A percentile compares a stretch with the other conserved stretches of the same genome.
phyloP scores from a whole-genome alignment of 2,888 invertebrate genomes.

The Isotomurus palustris region DNA sequence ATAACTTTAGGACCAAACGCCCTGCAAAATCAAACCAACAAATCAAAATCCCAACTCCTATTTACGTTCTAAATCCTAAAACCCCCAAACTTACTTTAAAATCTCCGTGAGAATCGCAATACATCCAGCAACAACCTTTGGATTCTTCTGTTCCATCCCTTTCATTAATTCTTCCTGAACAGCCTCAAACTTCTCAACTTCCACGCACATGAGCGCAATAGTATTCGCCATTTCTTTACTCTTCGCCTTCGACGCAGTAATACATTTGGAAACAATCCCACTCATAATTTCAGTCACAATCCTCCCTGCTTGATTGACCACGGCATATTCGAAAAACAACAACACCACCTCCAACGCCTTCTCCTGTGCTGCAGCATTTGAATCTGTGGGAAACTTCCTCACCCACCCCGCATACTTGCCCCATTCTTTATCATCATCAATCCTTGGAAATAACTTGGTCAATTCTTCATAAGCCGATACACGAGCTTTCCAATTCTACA shows the following conservation, averaged over 20 bases:
- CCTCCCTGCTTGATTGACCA: conserved; percentile 63
- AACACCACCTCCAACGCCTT: conserved; percentile 89
- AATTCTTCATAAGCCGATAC: conserved; percentile 92
- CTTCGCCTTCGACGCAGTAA: conserved; percentile 83
- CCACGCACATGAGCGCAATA: conserved; percentile 86
- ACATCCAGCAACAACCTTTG: conserved; percentile 87
- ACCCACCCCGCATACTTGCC: conserved; percentile 82
- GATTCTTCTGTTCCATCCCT: conserved; percentile 92
- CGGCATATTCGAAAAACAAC: conserved; percentile 86
- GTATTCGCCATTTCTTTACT: conserved; percentile 88
- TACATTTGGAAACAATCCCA: conserved; percentile 84
- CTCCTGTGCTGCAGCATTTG: conserved; percentile 92
- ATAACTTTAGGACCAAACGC: conserved; percentile 92
- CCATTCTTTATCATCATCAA: conserved; percentile 93
- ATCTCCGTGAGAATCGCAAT: conserved; percentile 69
- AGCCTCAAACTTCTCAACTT: conserved; percentile 89
- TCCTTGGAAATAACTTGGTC: conserved; percentile 76
- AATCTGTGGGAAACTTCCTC: conserved; percentile 90
- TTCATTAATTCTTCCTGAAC: conserved; percentile 87
- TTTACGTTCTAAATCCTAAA: not conserved
- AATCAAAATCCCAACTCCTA: not conserved
- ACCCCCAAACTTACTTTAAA: conserved; percentile 55
- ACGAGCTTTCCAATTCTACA: conserved; percentile 86
- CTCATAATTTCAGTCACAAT: conserved; percentile 83
- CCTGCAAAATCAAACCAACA: conserved; percentile 49